A percentile compares a stretch with the other conserved stretches of the same genome.
These are phyloP conservation scores for Drosophila monieri DNA, from an alignment of 2,888 invertebrate genomes.

Conservation along the genomic window DNA sequence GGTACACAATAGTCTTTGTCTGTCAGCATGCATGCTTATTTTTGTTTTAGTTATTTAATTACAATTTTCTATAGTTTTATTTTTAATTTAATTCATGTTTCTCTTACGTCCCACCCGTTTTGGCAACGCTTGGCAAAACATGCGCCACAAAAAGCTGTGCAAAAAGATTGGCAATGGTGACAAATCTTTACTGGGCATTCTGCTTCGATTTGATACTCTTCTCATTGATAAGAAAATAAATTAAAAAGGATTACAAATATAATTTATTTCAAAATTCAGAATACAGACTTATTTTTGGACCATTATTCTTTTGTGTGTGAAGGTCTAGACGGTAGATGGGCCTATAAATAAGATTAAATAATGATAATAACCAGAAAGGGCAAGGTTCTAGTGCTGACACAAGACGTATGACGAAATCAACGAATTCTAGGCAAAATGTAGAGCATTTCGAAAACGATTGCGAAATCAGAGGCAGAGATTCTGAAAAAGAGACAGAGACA, in stretches of 20 bases:
- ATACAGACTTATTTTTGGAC: background rate
- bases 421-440: constrained; percentile 4
- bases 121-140: constrained; percentile 42
- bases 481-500: constrained; percentile 29
- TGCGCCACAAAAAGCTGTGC: constrained; percentile 49
- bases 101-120: constrained; percentile 29
- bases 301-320: background rate
- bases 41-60: constrained; percentile 68
- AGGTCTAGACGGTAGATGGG: too few species aligned
- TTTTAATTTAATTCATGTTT: constrained; percentile 66
- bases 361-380: constrained; percentile 21
- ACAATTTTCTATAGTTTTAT: constrained; percentile 59
- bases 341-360: background rate
- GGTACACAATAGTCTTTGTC: constrained; percentile 56
- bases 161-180: constrained; percentile 50
- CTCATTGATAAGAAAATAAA: background rate
- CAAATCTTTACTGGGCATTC: constrained; percentile 14
- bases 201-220: constrained; percentile 20
- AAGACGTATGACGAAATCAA: constrained; percentile 8
- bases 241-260: background rate
- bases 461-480: constrained; percentile 40
- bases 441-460: constrained; percentile 43
- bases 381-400: constrained; percentile 21
- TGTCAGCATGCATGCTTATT: constrained; percentile 46
- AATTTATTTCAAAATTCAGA: background rate